Conservation (phyloP, 2,113 vertebrate genomes). For the Anguilla rostrata region DNA sequence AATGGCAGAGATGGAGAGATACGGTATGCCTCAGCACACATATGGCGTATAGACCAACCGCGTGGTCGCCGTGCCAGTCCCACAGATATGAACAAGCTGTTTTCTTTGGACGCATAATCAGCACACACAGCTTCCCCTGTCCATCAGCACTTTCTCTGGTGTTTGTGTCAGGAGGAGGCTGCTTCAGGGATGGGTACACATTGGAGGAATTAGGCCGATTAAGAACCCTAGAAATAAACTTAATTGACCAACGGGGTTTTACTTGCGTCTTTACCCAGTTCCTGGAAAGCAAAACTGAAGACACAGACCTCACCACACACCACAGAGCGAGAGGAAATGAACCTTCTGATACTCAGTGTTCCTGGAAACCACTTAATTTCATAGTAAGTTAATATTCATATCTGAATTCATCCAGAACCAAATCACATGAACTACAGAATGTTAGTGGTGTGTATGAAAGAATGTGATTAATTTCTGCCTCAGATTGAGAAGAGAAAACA, state of each 20-base stretch:
- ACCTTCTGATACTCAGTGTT: not conserved
- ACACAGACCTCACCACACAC: not conserved
- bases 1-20: too few relatives aligned
- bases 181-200: not conserved
- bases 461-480: not conserved
- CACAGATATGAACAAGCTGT: not conserved
- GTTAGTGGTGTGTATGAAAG: not conserved
- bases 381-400: not conserved
- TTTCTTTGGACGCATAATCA: not conserved
- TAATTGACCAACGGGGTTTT: not conserved
- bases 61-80: not conserved
- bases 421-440: not conserved
- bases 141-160: not conserved
- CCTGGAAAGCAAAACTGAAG: not conserved
- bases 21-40: not conserved
- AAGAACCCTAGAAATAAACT: not conserved
- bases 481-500: not conserved
- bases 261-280: not conserved
- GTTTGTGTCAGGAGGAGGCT: not conserved
- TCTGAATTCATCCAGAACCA: not conserved
- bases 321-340: not conserved
- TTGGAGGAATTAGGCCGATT: not conserved
- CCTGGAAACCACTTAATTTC: not conserved
- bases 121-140: not conserved
- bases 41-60: not conserved